Evolutionary conservation across 2,113 vertebrate genomes (phyloP).

Genomic region (Alces alces): DNA sequence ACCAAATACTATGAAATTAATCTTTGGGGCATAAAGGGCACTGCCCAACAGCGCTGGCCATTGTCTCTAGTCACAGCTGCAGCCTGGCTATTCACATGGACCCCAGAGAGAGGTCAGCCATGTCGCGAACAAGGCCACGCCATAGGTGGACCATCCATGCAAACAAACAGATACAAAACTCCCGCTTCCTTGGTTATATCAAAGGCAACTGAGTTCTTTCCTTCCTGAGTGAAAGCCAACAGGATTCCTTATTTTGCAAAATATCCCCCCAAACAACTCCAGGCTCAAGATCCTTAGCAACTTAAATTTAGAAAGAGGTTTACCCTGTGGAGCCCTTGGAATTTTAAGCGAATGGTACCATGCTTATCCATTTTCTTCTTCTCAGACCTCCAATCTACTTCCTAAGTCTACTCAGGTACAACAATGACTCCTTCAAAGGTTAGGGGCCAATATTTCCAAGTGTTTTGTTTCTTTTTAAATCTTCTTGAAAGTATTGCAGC

Average conservation of each 20-base stretch:
- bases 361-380: neutral
- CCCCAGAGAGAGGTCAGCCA: neutral
- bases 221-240: constrained; percentile 7
- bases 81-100: neutral
- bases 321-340: neutral
- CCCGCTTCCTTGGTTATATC: constrained; percentile 29
- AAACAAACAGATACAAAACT: constrained; percentile 52
- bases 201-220: constrained; percentile 31
- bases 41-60: neutral
- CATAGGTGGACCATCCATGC: neutral
- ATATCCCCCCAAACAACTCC: neutral
- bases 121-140: neutral
- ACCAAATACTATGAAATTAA: constrained; percentile 50
- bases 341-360: neutral
- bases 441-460: neutral
- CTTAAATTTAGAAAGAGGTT: constrained; percentile 30
- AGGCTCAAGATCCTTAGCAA: constrained; percentile 26
- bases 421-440: neutral
- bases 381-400: neutral
- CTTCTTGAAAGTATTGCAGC: constrained; percentile 19
- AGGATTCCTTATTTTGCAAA: constrained; percentile 49
- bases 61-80: neutral
- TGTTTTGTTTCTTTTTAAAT: neutral
- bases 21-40: constrained; percentile 4
- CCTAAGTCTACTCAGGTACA: neutral